Evolutionary conservation across 2,888 invertebrate genomes (phyloP).

Genomic region (Cabera pusaria): DNA sequence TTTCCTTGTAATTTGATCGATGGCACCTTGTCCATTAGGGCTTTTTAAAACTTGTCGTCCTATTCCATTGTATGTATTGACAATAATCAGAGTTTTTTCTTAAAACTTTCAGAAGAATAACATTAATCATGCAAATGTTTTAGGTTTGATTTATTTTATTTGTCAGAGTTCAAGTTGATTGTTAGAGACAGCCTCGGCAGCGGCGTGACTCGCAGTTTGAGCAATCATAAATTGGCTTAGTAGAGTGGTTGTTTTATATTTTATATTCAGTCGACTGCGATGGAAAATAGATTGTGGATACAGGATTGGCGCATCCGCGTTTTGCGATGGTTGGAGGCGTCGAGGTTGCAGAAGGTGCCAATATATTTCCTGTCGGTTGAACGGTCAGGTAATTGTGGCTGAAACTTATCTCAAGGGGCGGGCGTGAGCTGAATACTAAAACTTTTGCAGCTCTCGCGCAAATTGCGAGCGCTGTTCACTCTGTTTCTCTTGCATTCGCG

Average conservation of each 20-base stretch:
- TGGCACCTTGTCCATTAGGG: conserved; percentile 76
- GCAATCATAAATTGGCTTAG: conserved; percentile 44
- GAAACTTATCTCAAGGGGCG: conserved; percentile 77
- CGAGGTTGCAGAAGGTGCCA: conserved; percentile 73
- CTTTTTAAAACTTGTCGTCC: conserved; percentile 78
- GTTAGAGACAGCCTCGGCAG: conserved; percentile 32
- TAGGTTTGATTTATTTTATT: conserved; percentile 51
- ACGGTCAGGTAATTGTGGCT: conserved; percentile 80
- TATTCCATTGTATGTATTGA: conserved; percentile 70
- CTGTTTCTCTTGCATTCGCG: conserved; percentile 34
- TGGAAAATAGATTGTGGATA: conserved; percentile 63
- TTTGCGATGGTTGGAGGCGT: conserved; percentile 44
- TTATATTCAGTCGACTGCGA: conserved; percentile 39
- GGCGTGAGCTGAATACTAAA: conserved; percentile 74
- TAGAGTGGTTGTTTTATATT: conserved; percentile 36
- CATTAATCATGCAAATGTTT: conserved; percentile 64
- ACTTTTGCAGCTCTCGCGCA: conserved; percentile 59
- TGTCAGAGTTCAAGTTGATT: conserved; percentile 44
- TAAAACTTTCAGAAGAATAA: conserved; percentile 58
- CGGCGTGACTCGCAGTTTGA: conserved; percentile 43
- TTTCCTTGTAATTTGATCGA: conserved; percentile 80
- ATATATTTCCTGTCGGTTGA: conserved; percentile 80
- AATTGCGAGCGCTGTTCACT: conserved; percentile 63
- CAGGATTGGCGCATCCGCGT: conserved; percentile 51
- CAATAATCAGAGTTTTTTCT: conserved; percentile 66